These are phyloP conservation scores for Chrysolina americana DNA, from an alignment of 2,888 invertebrate species.

Conservation along the genomic window DNA sequence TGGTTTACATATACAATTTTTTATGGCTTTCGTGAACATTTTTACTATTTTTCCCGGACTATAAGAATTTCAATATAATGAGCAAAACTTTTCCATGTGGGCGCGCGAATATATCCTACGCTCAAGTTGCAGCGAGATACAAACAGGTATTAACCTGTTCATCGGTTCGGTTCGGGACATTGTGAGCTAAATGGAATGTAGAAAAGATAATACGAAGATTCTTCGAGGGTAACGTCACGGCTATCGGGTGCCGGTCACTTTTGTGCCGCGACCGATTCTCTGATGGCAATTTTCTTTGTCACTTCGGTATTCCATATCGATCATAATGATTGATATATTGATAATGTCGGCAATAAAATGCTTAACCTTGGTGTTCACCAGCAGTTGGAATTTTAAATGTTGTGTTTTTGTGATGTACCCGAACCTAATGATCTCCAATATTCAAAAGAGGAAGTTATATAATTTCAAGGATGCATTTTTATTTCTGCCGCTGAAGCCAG, in stretches of 20 bases:
- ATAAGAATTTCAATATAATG: slow-evolving; percentile 21
- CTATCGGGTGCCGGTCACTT: slow-evolving; percentile 38
- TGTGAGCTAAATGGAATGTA: slow-evolving; percentile 29
- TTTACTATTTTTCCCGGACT: slow-evolving; percentile 1
- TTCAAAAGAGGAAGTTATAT: slow-evolving; percentile 7
- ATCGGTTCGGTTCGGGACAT: slow-evolving; percentile 44
- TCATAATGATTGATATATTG: slow-evolving; percentile 29
- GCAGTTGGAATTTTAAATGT: slow-evolving; percentile 32
- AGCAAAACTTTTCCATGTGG: slow-evolving; percentile 25
- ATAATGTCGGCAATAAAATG: slow-evolving; percentile 30
- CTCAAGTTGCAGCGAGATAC: slow-evolving; percentile 44
- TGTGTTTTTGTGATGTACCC: neutral
- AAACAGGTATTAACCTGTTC: slow-evolving; percentile 54
- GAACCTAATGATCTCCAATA: neutral
- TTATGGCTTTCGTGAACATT: too few relatives aligned
- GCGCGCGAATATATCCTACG: slow-evolving; percentile 34
- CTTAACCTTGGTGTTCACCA: slow-evolving; percentile 34
- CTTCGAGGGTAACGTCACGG: slow-evolving; percentile 41
- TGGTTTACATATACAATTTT: too few relatives aligned
- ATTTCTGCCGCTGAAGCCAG: neutral
- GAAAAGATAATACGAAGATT: slow-evolving; percentile 34
- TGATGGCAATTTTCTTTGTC: slow-evolving; percentile 34
- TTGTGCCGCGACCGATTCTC: slow-evolving; percentile 29
- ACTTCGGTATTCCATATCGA: slow-evolving; percentile 35
- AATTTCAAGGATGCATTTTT: slow-evolving; percentile 8